A percentile compares a stretch with the other conserved stretches of the same genome.
Evolutionary conservation across 35 echinoderm and acorn worm genomes (phyloP).

Genomic region (Heliocidaris tuberculata): DNA sequence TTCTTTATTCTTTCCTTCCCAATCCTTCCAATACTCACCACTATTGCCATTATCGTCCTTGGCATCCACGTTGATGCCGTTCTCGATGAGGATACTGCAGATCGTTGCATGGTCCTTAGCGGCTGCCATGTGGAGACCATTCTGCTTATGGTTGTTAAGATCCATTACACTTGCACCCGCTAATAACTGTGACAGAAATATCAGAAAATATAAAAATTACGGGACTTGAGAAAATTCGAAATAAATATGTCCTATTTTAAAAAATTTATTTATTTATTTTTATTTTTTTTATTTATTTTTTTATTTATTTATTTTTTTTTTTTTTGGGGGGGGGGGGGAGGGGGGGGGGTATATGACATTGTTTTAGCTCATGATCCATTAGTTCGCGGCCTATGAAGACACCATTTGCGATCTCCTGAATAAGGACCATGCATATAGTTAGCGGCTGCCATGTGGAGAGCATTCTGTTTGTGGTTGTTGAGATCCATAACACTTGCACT

Average conservation of each 20-base stretch:
- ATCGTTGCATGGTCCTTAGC: conserved; percentile 72
- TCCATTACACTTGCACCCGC: conserved; percentile 88
- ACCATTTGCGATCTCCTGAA: too few relatives aligned
- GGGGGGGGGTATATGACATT: too few relatives aligned
- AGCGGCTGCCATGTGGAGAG: conserved; percentile 81
- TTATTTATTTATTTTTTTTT: too few relatives aligned
- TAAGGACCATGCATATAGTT: too few relatives aligned
- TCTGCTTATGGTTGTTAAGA: conserved; percentile 75
- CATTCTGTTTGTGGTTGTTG: conserved; percentile 76
- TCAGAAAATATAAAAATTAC: conserved; percentile 6
- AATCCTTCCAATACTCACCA: conserved; percentile 54
- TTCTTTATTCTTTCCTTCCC: too few relatives aligned
- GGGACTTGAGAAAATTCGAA: neutral
- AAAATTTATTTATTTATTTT: too few relatives aligned
- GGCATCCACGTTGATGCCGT: conserved; percentile 81
- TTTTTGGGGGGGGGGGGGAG: too few relatives aligned
- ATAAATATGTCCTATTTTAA: too few relatives aligned
- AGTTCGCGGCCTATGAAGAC: too few relatives aligned
- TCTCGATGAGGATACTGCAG: conserved; percentile 90
- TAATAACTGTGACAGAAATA: conserved; percentile 67
- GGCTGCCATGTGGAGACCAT: conserved; percentile 82
- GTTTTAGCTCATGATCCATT: too few relatives aligned
- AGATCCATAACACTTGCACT: conserved; percentile 82
- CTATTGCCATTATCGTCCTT: conserved; percentile 80
- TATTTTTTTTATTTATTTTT: too few relatives aligned